Evolutionary conservation across 2,888 invertebrate genomes (phyloP), one percentile per base, ranked within the genome.

Genomic region (Opisthograptis luteolata): DNA sequence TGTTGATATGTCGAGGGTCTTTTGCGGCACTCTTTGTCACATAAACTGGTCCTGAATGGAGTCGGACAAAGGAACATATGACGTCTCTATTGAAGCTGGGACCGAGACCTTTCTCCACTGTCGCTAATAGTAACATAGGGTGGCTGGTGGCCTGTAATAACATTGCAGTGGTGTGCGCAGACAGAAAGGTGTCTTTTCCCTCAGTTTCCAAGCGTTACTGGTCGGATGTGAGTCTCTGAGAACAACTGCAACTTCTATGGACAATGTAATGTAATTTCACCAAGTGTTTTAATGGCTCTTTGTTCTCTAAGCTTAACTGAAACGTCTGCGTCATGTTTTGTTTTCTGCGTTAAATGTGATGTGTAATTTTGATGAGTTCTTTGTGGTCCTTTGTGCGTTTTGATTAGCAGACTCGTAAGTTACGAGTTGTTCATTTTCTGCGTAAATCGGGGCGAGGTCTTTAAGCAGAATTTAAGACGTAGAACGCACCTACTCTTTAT

Each of bases 1-100:
- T 90, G 87, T 88, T 88, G 86, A 87, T 88, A 79, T 67, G 79
- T 81, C 79, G 85, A 89, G 90, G 90, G 89, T 87, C 79, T 79
- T 85, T 87, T 88, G 88, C 80, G 86, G 86, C 86, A 75, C 79
- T 76, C 82, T 81, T 89, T 90, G 82, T 89, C 60, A 62, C 58
- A 49, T 46, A 61, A 85, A 88, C 88, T 79, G 81, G 89, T 87
- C 74, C 48, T 73, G 74, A 79, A 81, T 77, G 64, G 59, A 41
- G 37, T 55, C 25, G 34, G 14, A 81, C 73, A 83, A 83, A 64
- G 76, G 76, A 84, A 79, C 85, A 87, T 88, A 84, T 87, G 88
- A 87, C 84, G 76, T 79, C 75, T 81, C 72, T 78, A 86, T 88
- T 87, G 80, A 85, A 71, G 68, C 68, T 63, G 70, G 60, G 73